These are phyloP conservation scores for Homalodisca vitripennis DNA, from an alignment of 1,140 invertebrate genomes.

Conservation along the genomic window DNA sequence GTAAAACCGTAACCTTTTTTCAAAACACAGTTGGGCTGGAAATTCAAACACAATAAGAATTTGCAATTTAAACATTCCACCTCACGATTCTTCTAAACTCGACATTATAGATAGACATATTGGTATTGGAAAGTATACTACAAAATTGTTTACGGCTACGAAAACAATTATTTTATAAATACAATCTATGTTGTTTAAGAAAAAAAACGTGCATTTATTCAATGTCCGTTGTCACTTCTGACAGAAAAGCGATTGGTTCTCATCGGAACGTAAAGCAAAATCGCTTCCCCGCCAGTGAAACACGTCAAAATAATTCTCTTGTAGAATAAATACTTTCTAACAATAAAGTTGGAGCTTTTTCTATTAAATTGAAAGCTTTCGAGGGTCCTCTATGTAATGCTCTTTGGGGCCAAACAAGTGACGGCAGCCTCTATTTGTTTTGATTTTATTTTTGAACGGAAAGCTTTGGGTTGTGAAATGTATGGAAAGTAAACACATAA, in stretches of 20 bases:
- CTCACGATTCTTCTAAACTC: too few relatives aligned
- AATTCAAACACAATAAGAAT: too few relatives aligned
- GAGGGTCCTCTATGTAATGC: conserved; percentile 23
- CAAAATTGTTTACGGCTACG: too few relatives aligned
- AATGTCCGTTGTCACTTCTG: too few relatives aligned
- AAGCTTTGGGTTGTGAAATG: conserved; percentile 25
- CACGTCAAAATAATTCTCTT: neutral
- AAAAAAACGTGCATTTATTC: too few relatives aligned
- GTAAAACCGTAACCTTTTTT: too few relatives aligned
- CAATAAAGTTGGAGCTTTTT: conserved; percentile 17
- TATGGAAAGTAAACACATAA: conserved; percentile 26
- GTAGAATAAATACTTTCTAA: conserved; percentile 9
- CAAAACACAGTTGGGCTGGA: too few relatives aligned
- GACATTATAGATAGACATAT: too few relatives aligned
- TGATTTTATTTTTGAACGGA: conserved; percentile 25
- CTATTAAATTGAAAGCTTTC: conserved; percentile 22
- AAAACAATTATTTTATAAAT: too few relatives aligned
- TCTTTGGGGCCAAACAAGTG: neutral
- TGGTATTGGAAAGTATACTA: too few relatives aligned
- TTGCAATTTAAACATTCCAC: too few relatives aligned
- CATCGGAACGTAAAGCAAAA: neutral
- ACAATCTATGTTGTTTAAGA: too few relatives aligned
- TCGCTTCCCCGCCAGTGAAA: neutral
- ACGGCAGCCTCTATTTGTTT: conserved; percentile 20
- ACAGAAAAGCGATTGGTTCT: neutral